Conservation (phyloP, 2,888 invertebrate species). For the Halictus ligatus region DNA sequence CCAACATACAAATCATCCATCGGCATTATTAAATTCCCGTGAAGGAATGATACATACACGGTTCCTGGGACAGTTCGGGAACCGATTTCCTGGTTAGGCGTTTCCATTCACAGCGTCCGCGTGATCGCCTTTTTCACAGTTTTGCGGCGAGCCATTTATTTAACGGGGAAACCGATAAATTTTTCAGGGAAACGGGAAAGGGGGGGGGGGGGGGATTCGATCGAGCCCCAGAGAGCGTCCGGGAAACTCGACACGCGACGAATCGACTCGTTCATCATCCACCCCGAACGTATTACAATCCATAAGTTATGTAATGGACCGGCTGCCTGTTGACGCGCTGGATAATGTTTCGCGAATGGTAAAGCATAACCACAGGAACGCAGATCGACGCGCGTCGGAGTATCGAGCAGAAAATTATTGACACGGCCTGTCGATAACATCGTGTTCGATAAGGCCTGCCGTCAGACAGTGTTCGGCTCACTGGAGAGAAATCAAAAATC, state of each 20-base stretch:
- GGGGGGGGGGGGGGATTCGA: not conserved
- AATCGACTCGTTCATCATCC: conserved; percentile 9
- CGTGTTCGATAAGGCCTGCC: conserved; percentile 30
- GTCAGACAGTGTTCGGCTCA: not conserved
- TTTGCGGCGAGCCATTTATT: not conserved
- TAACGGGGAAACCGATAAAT: conserved; percentile 9
- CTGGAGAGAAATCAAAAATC: not conserved
- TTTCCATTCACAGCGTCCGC: not conserved
- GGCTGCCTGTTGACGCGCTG: conserved; percentile 35
- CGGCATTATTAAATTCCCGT: conserved; percentile 6
- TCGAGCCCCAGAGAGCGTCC: not conserved
- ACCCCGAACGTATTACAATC: conserved; percentile 12
- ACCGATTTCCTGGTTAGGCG: not conserved
- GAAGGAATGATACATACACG: not conserved
- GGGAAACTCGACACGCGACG: not conserved
- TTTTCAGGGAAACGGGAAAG: not conserved
- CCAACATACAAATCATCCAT: not conserved
- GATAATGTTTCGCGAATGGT: conserved; percentile 50
- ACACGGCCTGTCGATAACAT: conserved; percentile 60
- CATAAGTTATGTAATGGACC: conserved; percentile 29
- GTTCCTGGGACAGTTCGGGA: not conserved
- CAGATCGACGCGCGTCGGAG: not conserved
- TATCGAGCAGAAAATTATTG: conserved; percentile 60
- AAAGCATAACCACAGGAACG: conserved; percentile 23
- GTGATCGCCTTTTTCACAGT: not conserved